Evolutionary conservation across 2,797 vertebrate species (phyloP), one percentile per base, ranked within the genome.

Genomic region (Cirrhinus mrigala): DNA sequence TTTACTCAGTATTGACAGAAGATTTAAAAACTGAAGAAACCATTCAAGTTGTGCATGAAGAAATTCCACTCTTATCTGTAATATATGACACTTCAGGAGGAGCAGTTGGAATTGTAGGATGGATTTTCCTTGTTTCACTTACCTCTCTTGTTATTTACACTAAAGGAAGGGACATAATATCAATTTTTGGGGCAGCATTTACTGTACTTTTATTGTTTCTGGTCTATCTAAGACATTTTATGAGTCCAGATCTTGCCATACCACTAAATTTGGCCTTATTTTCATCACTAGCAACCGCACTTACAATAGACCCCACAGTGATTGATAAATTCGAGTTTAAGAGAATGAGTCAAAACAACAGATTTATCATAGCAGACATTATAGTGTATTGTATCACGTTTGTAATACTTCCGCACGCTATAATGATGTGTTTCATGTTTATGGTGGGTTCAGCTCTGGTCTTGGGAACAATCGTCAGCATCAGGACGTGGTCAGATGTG

Each of bases 101-200:
- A 29, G 15, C 8, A 20, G n/a, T 0, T 27, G 15, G 44, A 27
- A 27, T 9, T 4, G 0, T 48, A 24, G 3, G 46, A 50, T 50
- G n/a, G 70, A 50, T n/a, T 70, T 70, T 44, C 5, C 11, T 40
- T 3, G 0, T 73, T 18, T 73, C 46, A 1, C 8, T 73, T 18
- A 10, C n/a, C 0, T 1, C 14, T 1, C 14, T 50, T 48, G 44
- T 4, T 18, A 1, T 27, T 73, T 15, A 2, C 37, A 46, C 1
- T n/a, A 0, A 12, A 16, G 3, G 14, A n/a, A 16, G 1, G 0
- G 2, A 33, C 29, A n/a, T 0, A 22, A 6, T 60, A 0, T 15
- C 16, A 0, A 1, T 0, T 37, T 9, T 11, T 24, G 22, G 18
- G 76, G 14, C 12, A 4, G 4, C 0, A 29, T 15, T 46, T 8